phyloP scores from a whole-genome alignment of 1,140 invertebrate genomes.

The Linepithema humile region DNA sequence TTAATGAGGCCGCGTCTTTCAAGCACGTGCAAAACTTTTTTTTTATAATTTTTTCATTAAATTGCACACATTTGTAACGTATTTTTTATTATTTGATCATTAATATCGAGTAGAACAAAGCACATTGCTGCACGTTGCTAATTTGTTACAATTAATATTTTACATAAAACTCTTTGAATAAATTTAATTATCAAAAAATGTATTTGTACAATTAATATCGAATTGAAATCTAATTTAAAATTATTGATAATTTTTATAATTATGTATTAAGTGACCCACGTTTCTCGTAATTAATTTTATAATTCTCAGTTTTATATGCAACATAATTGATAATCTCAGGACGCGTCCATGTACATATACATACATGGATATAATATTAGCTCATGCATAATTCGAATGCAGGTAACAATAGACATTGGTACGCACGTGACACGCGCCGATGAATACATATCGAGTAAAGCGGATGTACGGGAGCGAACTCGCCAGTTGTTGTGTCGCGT shows the following conservation, averaged over 20 bases:
- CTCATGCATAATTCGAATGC: not conserved
- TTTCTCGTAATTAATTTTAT: not conserved
- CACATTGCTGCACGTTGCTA: not conserved
- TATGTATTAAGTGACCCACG: not conserved
- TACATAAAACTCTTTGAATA: not conserved
- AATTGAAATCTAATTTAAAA: not conserved
- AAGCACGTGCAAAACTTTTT: constrained; percentile 14
- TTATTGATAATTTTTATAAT: not conserved
- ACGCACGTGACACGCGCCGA: not conserved
- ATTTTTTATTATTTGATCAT: constrained; percentile 5
- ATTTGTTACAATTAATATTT: not conserved
- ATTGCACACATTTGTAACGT: constrained; percentile 3
- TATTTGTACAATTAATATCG: not conserved
- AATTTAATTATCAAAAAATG: not conserved
- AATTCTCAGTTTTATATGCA: not conserved
- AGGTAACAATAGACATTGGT: constrained; percentile 1
- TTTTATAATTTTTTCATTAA: constrained; percentile 12
- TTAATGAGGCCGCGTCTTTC: constrained; percentile 50
- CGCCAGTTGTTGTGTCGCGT: constrained; percentile 27
- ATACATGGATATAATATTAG: not conserved
- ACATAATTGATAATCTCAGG: not conserved
- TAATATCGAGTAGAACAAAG: not conserved
- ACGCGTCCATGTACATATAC: not conserved
- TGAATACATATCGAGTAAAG: not conserved
- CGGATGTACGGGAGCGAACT: constrained; percentile 30